phyloP scores from a whole-genome alignment of 1,140 invertebrate species.

The Lerema accius region DNA sequence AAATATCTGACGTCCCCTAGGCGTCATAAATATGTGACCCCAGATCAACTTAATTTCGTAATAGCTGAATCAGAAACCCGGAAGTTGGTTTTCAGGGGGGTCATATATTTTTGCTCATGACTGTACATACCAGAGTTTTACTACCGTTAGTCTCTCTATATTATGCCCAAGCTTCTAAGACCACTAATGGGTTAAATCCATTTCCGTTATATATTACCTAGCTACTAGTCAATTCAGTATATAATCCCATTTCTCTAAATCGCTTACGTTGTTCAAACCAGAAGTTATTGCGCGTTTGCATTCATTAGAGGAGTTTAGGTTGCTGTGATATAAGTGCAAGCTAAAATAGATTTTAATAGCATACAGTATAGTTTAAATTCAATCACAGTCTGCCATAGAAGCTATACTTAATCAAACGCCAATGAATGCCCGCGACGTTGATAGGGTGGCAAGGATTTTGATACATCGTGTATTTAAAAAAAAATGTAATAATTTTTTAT shows the following conservation, averaged over 20 bases:
- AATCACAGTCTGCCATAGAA: not conserved
- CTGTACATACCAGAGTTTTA: no score
- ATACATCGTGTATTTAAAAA: slow-evolving; percentile 5
- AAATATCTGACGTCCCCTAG: no score
- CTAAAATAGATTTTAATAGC: slow-evolving; percentile 29
- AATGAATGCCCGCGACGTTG: slow-evolving; percentile 46
- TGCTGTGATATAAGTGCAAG: slow-evolving; percentile 3
- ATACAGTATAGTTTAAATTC: slow-evolving; percentile 34
- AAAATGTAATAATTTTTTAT: no score
- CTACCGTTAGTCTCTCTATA: no score
- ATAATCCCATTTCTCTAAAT: slow-evolving; percentile 44
- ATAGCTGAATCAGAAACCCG: no score
- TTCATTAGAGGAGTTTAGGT: slow-evolving; percentile 54
- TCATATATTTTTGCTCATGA: no score
- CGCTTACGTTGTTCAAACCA: slow-evolving; percentile 49
- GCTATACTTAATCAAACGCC: slow-evolving; percentile 53
- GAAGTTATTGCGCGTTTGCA: slow-evolving; percentile 50
- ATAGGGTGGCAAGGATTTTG: slow-evolving; percentile 36
- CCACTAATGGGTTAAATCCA: no score
- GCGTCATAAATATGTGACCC: no score
- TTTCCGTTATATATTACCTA: slow-evolving; percentile 6
- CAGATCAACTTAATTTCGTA: no score
- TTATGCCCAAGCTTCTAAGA: no score
- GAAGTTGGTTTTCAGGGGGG: no score
- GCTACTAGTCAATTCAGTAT: slow-evolving; percentile 10